Percentiles rank a stretch among this genome's conserved stretches.
These are phyloP conservation scores for Morus bassanus DNA, from an alignment of 2,797 vertebrate genomes.

Conservation along the genomic window DNA sequence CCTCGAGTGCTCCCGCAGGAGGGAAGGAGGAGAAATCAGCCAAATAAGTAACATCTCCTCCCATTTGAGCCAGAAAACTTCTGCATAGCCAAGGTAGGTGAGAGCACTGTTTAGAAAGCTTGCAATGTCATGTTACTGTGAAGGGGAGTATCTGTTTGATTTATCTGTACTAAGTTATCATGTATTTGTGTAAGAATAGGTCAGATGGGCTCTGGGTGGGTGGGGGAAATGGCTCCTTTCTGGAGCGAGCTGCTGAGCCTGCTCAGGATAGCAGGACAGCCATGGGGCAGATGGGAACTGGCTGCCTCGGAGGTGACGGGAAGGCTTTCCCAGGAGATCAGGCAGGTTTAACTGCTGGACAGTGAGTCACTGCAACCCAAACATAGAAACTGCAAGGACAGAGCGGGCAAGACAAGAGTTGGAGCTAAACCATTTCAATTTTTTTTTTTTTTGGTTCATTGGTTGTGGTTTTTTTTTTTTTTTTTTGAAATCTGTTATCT, in stretches of 20 bases:
- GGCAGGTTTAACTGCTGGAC: background rate
- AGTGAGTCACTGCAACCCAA: background rate
- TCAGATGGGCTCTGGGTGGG: background rate
- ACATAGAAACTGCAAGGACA: background rate
- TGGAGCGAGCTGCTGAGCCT: background rate
- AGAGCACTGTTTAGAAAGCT: background rate
- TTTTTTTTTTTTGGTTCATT: background rate
- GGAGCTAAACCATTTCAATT: background rate
- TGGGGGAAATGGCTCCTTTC: background rate
- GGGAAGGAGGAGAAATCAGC: background rate
- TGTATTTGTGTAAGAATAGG: background rate
- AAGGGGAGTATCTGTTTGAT: background rate
- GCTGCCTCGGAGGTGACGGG: background rate
- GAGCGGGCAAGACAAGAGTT: background rate
- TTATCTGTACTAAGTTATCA: background rate
- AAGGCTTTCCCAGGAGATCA: background rate
- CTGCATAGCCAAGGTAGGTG: background rate
- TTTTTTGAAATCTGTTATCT: background rate
- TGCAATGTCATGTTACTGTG: background rate
- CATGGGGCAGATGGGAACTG: accelerated
- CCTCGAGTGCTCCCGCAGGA: background rate
- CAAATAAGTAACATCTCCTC: background rate
- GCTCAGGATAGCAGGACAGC: background rate
- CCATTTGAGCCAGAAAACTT: background rate
- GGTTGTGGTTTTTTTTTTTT: background rate